Percentiles rank a stretch among this genome's conserved stretches.
Evolutionary conservation across 1,140 invertebrate species (phyloP).

Genomic region (Drosophila ironensis): DNA sequence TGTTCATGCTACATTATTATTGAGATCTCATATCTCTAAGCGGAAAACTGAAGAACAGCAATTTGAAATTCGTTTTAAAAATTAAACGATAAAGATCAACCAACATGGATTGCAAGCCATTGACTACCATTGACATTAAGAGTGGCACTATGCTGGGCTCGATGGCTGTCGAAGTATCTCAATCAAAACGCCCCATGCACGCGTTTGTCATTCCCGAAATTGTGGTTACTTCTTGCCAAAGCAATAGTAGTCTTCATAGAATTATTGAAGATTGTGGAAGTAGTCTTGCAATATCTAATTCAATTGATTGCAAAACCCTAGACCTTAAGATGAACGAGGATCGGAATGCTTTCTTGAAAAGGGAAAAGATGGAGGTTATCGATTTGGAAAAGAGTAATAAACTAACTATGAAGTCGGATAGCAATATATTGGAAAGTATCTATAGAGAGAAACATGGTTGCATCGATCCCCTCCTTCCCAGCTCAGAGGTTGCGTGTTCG

Average conservation of each 20-base stretch:
- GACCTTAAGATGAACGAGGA: constrained; percentile 9
- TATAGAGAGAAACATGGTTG: constrained; percentile 63
- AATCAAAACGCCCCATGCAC: constrained; percentile 23
- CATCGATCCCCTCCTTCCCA: constrained; percentile 9
- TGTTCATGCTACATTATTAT: no score
- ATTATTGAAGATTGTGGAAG: constrained; percentile 2
- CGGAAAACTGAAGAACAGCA: no score
- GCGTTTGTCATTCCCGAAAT: constrained; percentile 64
- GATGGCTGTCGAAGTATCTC: constrained; percentile 33
- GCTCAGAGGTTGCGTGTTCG: not conserved
- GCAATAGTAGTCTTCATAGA: constrained; percentile 49
- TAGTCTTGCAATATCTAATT: constrained; percentile 27
- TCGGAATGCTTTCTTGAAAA: constrained; percentile 2
- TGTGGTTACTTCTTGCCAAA: constrained; percentile 60
- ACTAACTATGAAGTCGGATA: constrained; percentile 37
- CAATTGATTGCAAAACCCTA: not conserved
- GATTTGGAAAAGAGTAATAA: no score
- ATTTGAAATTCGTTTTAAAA: no score
- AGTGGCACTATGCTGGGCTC: constrained; percentile 73
- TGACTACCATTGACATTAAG: constrained; percentile 56
- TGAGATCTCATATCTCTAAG: no score
- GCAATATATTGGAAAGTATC: constrained; percentile 37
- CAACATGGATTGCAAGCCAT: constrained; percentile 34
- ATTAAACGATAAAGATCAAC: no score
- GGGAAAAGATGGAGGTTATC: no score